Evolutionary conservation across 2,797 vertebrate species (phyloP), one percentile per base, ranked within the genome.

Genomic region (Sebastes oblongus): DNA sequence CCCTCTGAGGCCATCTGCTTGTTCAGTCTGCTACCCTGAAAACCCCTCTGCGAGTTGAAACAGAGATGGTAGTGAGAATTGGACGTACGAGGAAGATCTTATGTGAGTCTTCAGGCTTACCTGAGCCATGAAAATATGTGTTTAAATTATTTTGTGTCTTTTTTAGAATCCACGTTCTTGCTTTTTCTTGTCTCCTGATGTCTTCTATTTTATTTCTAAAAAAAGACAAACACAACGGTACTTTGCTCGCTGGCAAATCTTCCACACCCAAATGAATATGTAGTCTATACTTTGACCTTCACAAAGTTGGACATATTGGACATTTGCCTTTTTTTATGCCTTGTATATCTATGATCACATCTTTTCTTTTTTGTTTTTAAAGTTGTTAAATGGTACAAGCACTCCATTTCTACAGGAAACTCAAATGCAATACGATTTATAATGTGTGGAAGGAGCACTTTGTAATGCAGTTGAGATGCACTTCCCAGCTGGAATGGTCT

Each of bases 361-460:
- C 6, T 72, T 76, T 60, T 72, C 18, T 76, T 82, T 75, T 81
- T 75, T 56, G 3, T 54, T 78, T 36, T 78, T 59, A 25, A 64
- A 16, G 20, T 67, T 64, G 54, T 65, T 24, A 24, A 36, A 80
- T 58, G 46, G 50, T 73, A 74, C 59, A 32, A 71, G 70, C 66
- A 78, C 60, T 77, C 18, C 30, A 58, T 75, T 86, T 87, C 25
- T 77, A 66, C 39, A 75, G 20, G 83, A 84, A 81, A 66, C 22
- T 82, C 66, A 66, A 86, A 90, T 78, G 86, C 88, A 92, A 86
- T 85, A 88, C 52, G 2, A 84, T 85, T 86, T 79, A 32, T 70
- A 24, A 81, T 70, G 25, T 36, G 30, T 72, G 29, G 69, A 76
- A 82, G 72, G 72, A 76, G 78, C 73, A 88, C 80, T 87, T 90